Percentiles rank a stretch among this genome's conserved stretches.
phyloP scores from a whole-genome alignment of 2,888 invertebrate genomes.

The Drosophila eohydei region DNA sequence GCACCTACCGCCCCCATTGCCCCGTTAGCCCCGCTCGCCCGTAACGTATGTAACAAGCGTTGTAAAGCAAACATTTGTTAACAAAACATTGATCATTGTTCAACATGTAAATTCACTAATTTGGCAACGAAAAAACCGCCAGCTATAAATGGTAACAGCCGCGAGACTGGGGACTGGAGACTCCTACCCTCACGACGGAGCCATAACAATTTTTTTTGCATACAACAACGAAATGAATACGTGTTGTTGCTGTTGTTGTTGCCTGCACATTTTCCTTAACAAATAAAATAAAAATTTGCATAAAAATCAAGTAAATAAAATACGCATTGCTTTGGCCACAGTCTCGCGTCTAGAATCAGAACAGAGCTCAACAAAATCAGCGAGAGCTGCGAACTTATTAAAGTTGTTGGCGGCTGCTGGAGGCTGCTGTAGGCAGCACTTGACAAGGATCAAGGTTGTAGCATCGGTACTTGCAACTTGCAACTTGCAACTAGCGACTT shows the following conservation, averaged over 20 bases:
- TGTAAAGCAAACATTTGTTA: slow-evolving; percentile 77
- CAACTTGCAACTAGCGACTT: slow-evolving; percentile 22
- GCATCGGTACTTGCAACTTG: slow-evolving; percentile 38
- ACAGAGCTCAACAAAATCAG: slow-evolving; percentile 47
- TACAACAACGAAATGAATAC: slow-evolving; percentile 74
- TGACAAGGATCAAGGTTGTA: slow-evolving; percentile 83
- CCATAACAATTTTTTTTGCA: slow-evolving; percentile 72
- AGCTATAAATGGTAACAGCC: slow-evolving; percentile 78
- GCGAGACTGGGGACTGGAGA: slow-evolving; percentile 41
- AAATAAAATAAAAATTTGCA: slow-evolving; percentile 79
- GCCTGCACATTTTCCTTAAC: slow-evolving; percentile 65
- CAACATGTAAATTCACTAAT: slow-evolving; percentile 82
- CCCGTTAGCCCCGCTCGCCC: not conserved
- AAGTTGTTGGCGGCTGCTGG: slow-evolving; percentile 67
- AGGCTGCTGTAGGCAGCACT: slow-evolving; percentile 66
- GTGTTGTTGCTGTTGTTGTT: slow-evolving; percentile 35
- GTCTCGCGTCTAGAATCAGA: slow-evolving; percentile 48
- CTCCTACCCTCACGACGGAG: slow-evolving; percentile 47
- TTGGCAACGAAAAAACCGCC: slow-evolving; percentile 78
- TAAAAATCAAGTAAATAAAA: slow-evolving; percentile 81
- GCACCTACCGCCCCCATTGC: slow-evolving; percentile 1
- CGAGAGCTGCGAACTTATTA: slow-evolving; percentile 81
- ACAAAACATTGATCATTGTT: slow-evolving; percentile 82
- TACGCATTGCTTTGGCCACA: slow-evolving; percentile 44
- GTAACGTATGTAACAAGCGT: slow-evolving; percentile 62